phyloP scores from a whole-genome alignment of 1,140 invertebrate species.

The Reticulitermes speratus region DNA sequence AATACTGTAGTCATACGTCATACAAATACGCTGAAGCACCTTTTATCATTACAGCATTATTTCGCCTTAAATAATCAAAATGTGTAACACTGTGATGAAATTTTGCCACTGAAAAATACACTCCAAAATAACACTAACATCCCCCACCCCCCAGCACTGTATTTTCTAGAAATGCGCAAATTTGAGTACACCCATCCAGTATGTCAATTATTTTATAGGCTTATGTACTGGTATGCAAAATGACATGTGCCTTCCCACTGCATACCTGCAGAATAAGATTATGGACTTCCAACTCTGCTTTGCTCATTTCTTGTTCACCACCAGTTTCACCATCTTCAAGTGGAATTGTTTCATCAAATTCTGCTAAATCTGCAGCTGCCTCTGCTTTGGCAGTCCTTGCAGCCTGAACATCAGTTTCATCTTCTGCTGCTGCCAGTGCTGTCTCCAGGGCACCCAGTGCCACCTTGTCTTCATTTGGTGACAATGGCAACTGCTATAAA shows the following conservation, averaged over 20 bases:
- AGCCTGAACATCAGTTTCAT: conserved; percentile 91
- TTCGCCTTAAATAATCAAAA: no score
- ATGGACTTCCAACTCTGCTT: conserved; percentile 81
- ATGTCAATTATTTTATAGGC: no score
- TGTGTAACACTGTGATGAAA: no score
- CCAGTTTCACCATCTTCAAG: conserved; percentile 65
- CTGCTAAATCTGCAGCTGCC: conserved; percentile 88
- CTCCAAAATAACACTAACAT: no score
- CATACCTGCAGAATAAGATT: conserved; percentile 78
- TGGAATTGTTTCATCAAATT: conserved; percentile 97
- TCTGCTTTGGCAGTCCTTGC: conserved; percentile 88
- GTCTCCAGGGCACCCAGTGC: conserved; percentile 71
- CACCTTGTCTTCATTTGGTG: conserved; percentile 54
- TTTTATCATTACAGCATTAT: no score
- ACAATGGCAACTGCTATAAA: conserved; percentile 20
- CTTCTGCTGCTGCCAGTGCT: conserved; percentile 89
- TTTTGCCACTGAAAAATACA: no score
- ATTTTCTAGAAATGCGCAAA: no score
- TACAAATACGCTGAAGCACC: no score
- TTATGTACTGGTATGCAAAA: no score
- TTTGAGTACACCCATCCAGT: no score
- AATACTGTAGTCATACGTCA: no score
- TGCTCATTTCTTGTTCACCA: conserved; percentile 63
- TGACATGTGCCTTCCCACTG: background rate
- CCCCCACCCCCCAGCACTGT: no score